Conservation (phyloP, 2,113 vertebrate species). For the Noctilio leporinus region DNA sequence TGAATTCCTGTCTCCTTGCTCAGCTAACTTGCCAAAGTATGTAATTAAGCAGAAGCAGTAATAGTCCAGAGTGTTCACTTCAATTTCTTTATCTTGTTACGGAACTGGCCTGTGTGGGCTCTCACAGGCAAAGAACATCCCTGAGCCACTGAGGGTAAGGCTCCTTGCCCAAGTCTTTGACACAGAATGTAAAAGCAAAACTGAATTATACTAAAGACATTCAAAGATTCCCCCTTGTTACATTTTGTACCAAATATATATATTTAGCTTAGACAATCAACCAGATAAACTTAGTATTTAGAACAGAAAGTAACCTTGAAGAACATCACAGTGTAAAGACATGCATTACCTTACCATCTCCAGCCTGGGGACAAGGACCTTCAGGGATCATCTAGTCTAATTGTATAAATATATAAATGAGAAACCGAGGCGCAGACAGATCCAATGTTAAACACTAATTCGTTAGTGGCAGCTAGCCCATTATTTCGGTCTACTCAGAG, state of each 20-base stretch:
- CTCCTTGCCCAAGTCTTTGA: neutral
- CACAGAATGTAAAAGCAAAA: neutral
- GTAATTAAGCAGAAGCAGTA: neutral
- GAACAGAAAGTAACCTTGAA: neutral
- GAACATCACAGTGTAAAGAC: neutral
- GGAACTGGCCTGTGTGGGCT: neutral
- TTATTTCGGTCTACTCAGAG: neutral
- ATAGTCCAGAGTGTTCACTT: neutral
- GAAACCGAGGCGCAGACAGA: neutral
- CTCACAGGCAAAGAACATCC: neutral
- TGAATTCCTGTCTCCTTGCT: neutral
- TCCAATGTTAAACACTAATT: neutral
- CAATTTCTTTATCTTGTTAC: neutral
- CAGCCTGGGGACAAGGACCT: neutral
- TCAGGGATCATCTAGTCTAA: neutral
- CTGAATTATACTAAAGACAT: neutral
- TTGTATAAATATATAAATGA: neutral
- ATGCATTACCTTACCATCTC: neutral
- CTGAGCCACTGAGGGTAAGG: neutral
- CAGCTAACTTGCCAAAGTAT: neutral
- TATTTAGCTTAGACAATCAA: neutral
- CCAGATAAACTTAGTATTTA: neutral
- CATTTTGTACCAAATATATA: neutral
- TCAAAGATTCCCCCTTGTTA: neutral
- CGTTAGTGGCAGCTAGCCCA: neutral